A percentile compares a stretch with the other conserved stretches of the same genome.
These are phyloP conservation scores for Aplocera efformata DNA, from an alignment of 2,888 invertebrate genomes.

Conservation along the genomic window DNA sequence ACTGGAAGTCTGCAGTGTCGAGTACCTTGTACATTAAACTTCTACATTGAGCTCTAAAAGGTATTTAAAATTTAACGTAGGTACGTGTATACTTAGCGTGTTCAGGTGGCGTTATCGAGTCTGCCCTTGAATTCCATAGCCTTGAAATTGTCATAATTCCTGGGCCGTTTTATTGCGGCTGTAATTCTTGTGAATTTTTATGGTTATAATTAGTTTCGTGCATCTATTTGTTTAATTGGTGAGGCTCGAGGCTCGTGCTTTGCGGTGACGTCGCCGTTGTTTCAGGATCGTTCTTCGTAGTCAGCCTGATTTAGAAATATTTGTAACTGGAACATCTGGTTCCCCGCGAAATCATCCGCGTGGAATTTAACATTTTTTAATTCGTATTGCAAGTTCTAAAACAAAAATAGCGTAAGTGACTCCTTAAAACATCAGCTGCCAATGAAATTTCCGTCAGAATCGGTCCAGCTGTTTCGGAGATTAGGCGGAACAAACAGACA, in stretches of 20 bases:
- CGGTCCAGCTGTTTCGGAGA: no score
- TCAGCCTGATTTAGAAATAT: background rate
- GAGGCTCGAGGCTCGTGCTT: conserved; percentile 34
- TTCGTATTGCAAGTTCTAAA: no score
- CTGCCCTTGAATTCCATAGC: conserved; percentile 34
- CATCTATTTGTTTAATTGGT: conserved; percentile 44
- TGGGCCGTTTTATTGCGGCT: conserved; percentile 20
- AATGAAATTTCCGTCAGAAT: no score
- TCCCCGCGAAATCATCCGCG: no score
- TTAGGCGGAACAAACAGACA: no score
- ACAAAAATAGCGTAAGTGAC: no score
- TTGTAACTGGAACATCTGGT: conserved; percentile 1
- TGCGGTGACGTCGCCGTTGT: conserved; percentile 34
- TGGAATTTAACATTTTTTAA: no score
- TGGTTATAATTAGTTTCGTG: conserved; percentile 40
- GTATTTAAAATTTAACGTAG: conserved; percentile 5
- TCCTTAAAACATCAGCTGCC: no score
- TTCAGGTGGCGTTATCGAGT: conserved; percentile 31
- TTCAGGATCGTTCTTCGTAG: conserved; percentile 31
- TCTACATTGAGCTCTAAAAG: no score
- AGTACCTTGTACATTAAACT: no score
- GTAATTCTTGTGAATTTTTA: conserved; percentile 28
- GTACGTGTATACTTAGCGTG: conserved; percentile 33
- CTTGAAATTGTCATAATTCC: conserved; percentile 39
- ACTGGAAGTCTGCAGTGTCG: no score